These are phyloP conservation scores for Neogobius melanostomus DNA, from an alignment of 2,113 vertebrate genomes.

Conservation along the genomic window DNA sequence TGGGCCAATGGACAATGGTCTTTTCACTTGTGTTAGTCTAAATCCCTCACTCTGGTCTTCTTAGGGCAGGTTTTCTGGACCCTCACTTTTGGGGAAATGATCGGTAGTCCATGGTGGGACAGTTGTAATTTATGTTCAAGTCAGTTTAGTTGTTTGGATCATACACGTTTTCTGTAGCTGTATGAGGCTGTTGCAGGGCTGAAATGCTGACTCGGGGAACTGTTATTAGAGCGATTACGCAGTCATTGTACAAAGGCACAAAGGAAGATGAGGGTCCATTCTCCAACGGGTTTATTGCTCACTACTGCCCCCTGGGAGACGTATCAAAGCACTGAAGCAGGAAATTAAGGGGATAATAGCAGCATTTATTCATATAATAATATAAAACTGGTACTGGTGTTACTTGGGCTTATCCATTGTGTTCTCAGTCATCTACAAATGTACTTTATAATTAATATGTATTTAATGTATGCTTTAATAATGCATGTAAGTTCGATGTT, in stretches of 20 bases:
- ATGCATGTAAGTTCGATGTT: too few species aligned
- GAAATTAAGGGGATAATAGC: too few species aligned
- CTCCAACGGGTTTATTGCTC: background rate
- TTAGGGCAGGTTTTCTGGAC: conserved; percentile 64
- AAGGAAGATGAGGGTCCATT: conserved; percentile 27
- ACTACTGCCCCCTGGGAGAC: conserved; percentile 36
- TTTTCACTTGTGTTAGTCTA: conserved; percentile 65
- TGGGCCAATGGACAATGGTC: conserved; percentile 67
- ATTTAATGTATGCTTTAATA: too few species aligned
- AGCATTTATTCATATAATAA: too few species aligned
- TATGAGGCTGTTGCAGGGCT: conserved; percentile 4
- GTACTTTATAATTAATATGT: too few species aligned
- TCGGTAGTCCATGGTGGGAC: conserved; percentile 42
- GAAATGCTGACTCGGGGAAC: conserved; percentile 51
- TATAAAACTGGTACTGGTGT: too few species aligned
- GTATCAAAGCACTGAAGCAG: background rate
- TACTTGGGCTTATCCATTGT: too few species aligned
- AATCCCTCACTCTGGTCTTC: conserved; percentile 57
- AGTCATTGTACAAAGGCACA: conserved; percentile 39
- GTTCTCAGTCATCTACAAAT: too few species aligned
- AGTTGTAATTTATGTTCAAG: conserved; percentile 36
- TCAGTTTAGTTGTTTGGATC: conserved; percentile 15
- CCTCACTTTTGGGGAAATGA: conserved; percentile 30
- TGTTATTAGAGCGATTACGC: conserved; percentile 32
- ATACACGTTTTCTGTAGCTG: conserved; percentile 39